Conservation (phyloP, 2,113 vertebrate species). For the Oenanthe melanoleuca region DNA sequence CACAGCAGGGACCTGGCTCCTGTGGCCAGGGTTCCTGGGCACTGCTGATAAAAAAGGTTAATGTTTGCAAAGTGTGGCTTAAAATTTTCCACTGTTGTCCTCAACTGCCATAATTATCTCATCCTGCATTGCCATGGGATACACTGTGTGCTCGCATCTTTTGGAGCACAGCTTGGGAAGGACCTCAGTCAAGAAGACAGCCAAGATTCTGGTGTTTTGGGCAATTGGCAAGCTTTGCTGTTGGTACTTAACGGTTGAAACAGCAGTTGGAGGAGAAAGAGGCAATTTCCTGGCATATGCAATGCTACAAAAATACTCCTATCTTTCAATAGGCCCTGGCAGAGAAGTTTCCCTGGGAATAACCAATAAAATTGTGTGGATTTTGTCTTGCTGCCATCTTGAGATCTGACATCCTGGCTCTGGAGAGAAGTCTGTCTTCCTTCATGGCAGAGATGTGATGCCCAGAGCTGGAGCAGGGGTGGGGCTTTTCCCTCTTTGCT, state of each 20-base stretch:
- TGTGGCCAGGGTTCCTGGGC: not conserved
- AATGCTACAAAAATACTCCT: not conserved
- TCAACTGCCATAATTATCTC: not conserved
- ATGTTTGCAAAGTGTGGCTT: not conserved
- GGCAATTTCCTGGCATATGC: not conserved
- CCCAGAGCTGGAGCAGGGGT: not conserved
- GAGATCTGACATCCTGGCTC: not conserved
- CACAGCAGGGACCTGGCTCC: not conserved
- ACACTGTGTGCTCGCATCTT: not conserved
- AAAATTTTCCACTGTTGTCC: not conserved
- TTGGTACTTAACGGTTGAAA: not conserved
- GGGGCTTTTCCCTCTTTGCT: not conserved
- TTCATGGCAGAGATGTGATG: not conserved
- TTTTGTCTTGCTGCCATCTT: not conserved
- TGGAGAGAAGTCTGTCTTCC: not conserved
- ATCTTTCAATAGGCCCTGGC: not conserved
- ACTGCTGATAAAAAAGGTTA: not conserved
- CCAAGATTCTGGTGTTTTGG: not conserved
- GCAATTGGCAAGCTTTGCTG: constrained; percentile 12
- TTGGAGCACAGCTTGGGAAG: constrained; percentile 2
- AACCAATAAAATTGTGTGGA: not conserved
- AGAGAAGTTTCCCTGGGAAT: not conserved
- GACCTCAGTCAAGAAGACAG: not conserved
- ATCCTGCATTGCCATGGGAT: not conserved
- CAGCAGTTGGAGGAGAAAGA: not conserved